A percentile compares a stretch with the other conserved stretches of the same genome.
Evolutionary conservation across 2,113 vertebrate species (phyloP).

Genomic region (Dolichotis patagonum): DNA sequence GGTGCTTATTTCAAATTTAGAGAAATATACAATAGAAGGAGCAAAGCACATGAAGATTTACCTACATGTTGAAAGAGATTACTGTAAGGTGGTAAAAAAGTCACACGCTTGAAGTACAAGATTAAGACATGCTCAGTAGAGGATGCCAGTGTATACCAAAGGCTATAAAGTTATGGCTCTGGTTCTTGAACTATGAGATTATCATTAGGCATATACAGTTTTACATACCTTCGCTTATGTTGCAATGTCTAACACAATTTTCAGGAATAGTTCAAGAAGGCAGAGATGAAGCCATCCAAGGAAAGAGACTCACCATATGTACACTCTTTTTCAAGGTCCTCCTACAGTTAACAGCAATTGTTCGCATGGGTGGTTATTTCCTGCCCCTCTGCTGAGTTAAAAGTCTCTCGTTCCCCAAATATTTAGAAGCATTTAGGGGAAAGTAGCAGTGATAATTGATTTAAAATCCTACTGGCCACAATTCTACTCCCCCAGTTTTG

Average conservation of each 20-base stretch:
- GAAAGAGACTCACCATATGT: not conserved
- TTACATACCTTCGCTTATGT: not conserved
- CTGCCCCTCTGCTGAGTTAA: not conserved
- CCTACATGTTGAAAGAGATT: not conserved
- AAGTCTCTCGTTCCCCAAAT: not conserved
- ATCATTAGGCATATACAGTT: not conserved
- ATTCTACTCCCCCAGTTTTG: conserved; percentile 1
- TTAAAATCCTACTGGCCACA: not conserved
- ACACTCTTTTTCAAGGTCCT: not conserved
- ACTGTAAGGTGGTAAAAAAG: not conserved
- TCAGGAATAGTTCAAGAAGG: not conserved
- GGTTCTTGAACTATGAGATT: not conserved
- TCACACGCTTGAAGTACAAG: not conserved
- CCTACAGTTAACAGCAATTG: not conserved
- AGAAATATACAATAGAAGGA: not conserved
- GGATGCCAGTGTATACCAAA: not conserved
- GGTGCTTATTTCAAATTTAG: not conserved
- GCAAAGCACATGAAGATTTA: not conserved
- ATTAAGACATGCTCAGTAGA: not conserved
- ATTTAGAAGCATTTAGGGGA: not conserved
- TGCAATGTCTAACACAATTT: not conserved
- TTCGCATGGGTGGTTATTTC: not conserved
- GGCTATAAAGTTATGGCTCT: not conserved
- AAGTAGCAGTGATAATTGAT: not conserved
- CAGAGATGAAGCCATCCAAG: not conserved